Evolutionary conservation across 2,113 vertebrate genomes (phyloP).

Genomic region (Poeciliopsis prolifica): DNA sequence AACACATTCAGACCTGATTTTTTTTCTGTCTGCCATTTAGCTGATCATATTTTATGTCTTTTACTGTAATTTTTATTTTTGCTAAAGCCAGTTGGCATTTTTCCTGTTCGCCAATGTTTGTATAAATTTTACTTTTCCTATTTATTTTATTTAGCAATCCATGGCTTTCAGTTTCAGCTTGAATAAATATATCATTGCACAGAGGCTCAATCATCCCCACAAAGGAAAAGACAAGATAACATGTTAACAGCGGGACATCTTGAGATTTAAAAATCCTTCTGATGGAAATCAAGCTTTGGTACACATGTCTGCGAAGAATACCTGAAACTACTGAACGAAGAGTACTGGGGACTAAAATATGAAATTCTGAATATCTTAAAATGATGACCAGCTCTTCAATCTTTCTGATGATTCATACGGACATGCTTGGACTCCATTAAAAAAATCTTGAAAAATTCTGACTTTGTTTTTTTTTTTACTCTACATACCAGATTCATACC

Average conservation of each 20-base stretch:
- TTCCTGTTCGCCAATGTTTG: background rate
- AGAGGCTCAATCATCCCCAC: background rate
- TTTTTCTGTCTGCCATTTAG: background rate
- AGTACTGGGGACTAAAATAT: background rate
- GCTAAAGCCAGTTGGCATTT: too few relatives aligned
- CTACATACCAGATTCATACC: constrained; percentile 21
- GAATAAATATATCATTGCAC: background rate
- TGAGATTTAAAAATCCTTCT: background rate
- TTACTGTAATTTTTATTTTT: background rate
- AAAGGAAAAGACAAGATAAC: background rate
- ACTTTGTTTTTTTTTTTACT: background rate
- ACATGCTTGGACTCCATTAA: background rate
- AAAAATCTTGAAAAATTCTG: background rate
- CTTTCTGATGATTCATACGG: too few relatives aligned
- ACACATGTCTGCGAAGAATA: background rate
- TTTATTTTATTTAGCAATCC: background rate
- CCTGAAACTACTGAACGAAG: too few relatives aligned
- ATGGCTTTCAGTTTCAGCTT: background rate
- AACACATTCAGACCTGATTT: constrained; percentile 8
- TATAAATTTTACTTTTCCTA: background rate
- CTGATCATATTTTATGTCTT: constrained; percentile 3
- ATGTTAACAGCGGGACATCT: background rate
- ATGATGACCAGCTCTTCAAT: background rate
- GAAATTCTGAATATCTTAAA: background rate
- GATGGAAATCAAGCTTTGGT: background rate